Percentiles rank a stretch among this genome's conserved stretches.
Evolutionary conservation across 2,888 invertebrate genomes (phyloP).

Genomic region (Aleiodes testaceus): DNA sequence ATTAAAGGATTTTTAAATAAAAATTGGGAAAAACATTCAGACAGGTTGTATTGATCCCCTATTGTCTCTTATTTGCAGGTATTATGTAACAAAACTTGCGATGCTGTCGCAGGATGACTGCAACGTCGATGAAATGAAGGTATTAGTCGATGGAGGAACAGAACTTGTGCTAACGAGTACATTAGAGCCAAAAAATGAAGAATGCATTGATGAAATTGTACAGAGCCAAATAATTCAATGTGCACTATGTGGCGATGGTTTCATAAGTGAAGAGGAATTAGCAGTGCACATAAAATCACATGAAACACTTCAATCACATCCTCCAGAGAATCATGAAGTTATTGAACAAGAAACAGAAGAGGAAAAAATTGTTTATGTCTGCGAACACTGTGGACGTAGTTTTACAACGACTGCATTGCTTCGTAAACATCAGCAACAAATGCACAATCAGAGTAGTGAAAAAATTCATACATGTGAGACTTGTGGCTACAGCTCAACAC

Average conservation of each 20-base stretch:
- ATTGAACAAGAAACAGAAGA: conserved; percentile 30
- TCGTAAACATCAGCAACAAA: conserved; percentile 53
- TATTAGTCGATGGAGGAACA: conserved; percentile 57
- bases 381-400: conserved; percentile 60
- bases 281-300: conserved; percentile 56
- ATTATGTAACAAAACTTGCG: conserved; percentile 67
- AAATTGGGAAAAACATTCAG: conserved; percentile 33
- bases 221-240: conserved; percentile 57
- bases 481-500: conserved; percentile 64
- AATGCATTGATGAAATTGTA: conserved; percentile 51
- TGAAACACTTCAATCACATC: conserved; percentile 43
- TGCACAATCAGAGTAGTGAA: conserved; percentile 53
- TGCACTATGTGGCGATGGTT: conserved; percentile 61
- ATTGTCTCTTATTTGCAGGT: conserved; percentile 69
- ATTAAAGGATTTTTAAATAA: conserved; percentile 29
- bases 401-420: conserved; percentile 51
- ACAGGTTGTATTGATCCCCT: conserved; percentile 41
- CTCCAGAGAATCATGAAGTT: conserved; percentile 31
- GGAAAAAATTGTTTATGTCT: conserved; percentile 54
- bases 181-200: conserved; percentile 52
- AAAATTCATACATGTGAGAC: conserved; percentile 62
- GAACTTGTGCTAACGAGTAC: conserved; percentile 55
- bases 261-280: conserved; percentile 54
- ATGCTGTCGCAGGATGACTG: conserved; percentile 60
- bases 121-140: conserved; percentile 60